phyloP scores from a whole-genome alignment of 2,113 vertebrate species.

The Sigmodon hispidus region DNA sequence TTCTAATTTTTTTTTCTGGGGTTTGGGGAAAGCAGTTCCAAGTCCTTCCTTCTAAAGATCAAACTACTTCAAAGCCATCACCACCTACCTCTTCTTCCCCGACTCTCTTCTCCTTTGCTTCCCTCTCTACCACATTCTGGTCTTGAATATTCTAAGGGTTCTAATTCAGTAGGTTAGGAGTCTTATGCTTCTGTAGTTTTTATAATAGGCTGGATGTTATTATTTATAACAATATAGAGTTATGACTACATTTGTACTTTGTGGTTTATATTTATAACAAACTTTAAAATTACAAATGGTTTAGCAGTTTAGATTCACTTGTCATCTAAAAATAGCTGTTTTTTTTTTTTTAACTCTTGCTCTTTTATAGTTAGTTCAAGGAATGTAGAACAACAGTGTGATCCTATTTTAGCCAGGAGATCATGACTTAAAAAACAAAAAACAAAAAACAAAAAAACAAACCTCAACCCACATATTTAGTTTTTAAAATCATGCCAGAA shows the following conservation, averaged over 20 bases:
- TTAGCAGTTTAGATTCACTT: neutral
- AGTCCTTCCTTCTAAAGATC: constrained; percentile 21
- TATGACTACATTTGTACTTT: neutral
- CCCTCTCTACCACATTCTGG: constrained; percentile 24
- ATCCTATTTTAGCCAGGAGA: constrained; percentile 4
- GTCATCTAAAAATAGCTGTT: neutral
- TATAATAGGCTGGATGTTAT: constrained; percentile 23
- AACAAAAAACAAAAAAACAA: neutral
- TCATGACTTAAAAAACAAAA: neutral
- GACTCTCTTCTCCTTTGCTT: neutral
- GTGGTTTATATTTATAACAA: constrained; percentile 22
- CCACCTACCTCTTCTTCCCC: neutral
- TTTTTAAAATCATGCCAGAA: constrained; percentile 54
- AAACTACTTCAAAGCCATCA: constrained; percentile 49
- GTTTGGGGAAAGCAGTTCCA: constrained; percentile 32
- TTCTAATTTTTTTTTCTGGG: constrained; percentile 56
- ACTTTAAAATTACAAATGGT: constrained; percentile 32
- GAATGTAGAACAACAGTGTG: neutral
- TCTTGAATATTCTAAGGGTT: constrained; percentile 29
- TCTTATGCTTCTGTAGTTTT: constrained; percentile 26
- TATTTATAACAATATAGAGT: constrained; percentile 36
- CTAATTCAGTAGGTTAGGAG: constrained; percentile 28
- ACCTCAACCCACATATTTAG: neutral
- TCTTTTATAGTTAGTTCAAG: constrained; percentile 54
- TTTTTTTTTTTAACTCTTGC: neutral